A percentile compares a stretch with the other conserved stretches of the same genome.
phyloP scores from a whole-genome alignment of 1,140 invertebrate species.

The Sitophilus oryzae region DNA sequence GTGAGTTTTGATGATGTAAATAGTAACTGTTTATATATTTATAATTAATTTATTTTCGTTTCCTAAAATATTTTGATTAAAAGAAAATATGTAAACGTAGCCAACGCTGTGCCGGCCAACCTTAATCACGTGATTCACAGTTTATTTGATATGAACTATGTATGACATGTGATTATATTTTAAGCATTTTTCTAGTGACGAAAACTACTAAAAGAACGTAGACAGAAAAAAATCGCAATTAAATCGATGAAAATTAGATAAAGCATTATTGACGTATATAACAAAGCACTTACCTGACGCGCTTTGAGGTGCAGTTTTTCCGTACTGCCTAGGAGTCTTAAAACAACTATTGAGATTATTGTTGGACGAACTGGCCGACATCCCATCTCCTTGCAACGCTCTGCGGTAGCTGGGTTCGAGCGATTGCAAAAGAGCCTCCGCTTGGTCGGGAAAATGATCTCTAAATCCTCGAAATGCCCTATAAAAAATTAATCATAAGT shows the following conservation, averaged over 20 bases:
- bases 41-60: too few species aligned
- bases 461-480: constrained; percentile 89
- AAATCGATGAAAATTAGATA: not conserved
- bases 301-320: constrained; percentile 27
- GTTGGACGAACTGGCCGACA: constrained; percentile 48
- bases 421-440: constrained; percentile 74
- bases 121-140: too few species aligned
- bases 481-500: constrained; percentile 30
- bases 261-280: not conserved
- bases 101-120: too few species aligned
- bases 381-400: constrained; percentile 62
- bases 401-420: constrained; percentile 82
- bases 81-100: too few species aligned
- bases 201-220: too few species aligned
- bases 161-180: too few species aligned
- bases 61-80: too few species aligned
- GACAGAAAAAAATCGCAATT: not conserved
- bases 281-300: constrained; percentile 36
- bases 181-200: too few species aligned
- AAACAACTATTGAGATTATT: constrained; percentile 45
- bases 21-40: too few species aligned
- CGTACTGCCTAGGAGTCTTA: constrained; percentile 31
- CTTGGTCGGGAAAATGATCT: constrained; percentile 84
- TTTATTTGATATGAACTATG: too few species aligned
- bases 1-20: too few species aligned